phyloP scores from a whole-genome alignment of 1,140 invertebrate genomes.

The Apis mellifera region Amel_HAv3.1 CM009943.2:2728501-2729000 shows the following conservation, averaged over 20 bases:
- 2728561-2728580: background rate
- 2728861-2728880: too few relatives aligned
- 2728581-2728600: background rate
- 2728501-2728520: background rate
- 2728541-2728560: background rate
- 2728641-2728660: too few relatives aligned
- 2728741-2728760: too few relatives aligned
- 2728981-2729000: slow-evolving; percentile 16
- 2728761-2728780: too few relatives aligned
- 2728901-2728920: background rate
- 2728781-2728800: too few relatives aligned
- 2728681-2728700: too few relatives aligned
- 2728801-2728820: background rate
- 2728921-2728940: background rate
- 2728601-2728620: background rate
- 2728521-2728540: background rate
- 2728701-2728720: too few relatives aligned
- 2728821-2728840: background rate
- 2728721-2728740: too few relatives aligned
- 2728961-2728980: background rate
- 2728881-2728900: background rate
- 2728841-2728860: background rate
- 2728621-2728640: background rate
- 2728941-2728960: background rate
- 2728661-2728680: too few relatives aligned